Base-by-base conservation (phyloP, 2,797 vertebrate species). In the Peromyscus eremicus region DNA sequence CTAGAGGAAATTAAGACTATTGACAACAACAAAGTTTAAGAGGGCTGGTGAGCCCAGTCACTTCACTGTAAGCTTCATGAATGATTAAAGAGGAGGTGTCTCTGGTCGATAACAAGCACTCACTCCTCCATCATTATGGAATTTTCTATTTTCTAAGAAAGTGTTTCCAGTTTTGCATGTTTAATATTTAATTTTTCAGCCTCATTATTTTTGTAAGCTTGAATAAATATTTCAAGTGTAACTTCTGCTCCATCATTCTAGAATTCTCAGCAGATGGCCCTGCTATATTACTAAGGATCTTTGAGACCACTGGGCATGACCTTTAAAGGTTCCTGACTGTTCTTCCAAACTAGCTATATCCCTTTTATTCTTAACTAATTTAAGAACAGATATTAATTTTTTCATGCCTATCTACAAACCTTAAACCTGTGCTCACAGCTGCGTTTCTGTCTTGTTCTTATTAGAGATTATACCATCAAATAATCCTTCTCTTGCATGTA, bases 161-260 rank as follows among this genome's bases (percentile, higher is more conserved):
- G 4, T 77, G 5, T 55, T 91, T 96, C 89, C 55, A 14, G 89
- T 46, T 85, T 94, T 91, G 23, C 6, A 87, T 88, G 32, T 94
- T 94, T 93, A 89, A 76, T 92, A 94, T 94, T 93, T 95, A 84
- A 88, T 92, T 93, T 73, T 57, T 93, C 85, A 94, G 29, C 83
- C 66, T 95, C 76, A 88, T 91, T 96, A 88, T 80, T 92, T 96
- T 92, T 92, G 66, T 92, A 88, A 89, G 40, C 85, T 90, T 66
- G 77, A 94, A 92, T 96, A 86, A 95, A 75, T 91, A 86, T 91
- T 91, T 91, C 95, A 82, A 76, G 37, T 60, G 5, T 57, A 34
- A 1, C 21, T 34, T 92, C 27, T 94, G 32, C 34, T 77, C 62
- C 1, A 12, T 68, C 6, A 27, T 93, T 40, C 43, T 85, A 55